Base-by-base conservation (phyloP, 2,888 invertebrate genomes). In the Caenorhabditis wallacei region DNA sequence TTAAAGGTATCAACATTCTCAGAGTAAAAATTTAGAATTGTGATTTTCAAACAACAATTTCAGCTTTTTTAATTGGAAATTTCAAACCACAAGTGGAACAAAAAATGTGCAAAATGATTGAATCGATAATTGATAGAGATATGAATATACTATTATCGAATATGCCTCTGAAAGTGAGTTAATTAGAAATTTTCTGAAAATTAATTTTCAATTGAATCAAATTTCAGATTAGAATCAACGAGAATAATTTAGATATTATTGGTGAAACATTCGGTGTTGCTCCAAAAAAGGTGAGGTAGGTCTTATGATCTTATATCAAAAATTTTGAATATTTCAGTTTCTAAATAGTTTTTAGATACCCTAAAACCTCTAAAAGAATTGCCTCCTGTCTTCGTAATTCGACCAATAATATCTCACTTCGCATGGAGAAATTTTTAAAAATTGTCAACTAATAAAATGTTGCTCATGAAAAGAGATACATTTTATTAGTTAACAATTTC, bases 71-170 rank as follows among this genome's bases (percentile, higher is more conserved):
- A 8, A 91, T 91, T 64, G 89, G 82, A 5, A 87, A 91, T 56
- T 91, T 90, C 87, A 91, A 91, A 78, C 91, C 91, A 43, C 91
- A 90, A 86, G 91, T 91, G 13, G 91, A 91, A 74, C 88, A 89
- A 66, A 76, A 89, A 66, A 91, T 91, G 90, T 91, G 91, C 71
- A 85, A 86, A 76, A 91, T 91, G 91, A 91, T 91, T 59, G 89
- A 91, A 56, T 87, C 84, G 8, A 89, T 91, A 18, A 88, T 91
- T 35, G 89, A 91, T 66, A 51, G 87, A 26, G 91, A 91, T 64
- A 91, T 91, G 90, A 91, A 91, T 64, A 84, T 82, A 8, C 84
- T 91, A 16, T 68, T 91, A 43, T 71, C 87, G 0, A 91, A 88
- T 16, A 91, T 91, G 89, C 91, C 91, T 0, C 72, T 91, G 54